Base-by-base conservation (phyloP, 2,797 vertebrate species). In the Pseudochaenichthys georgianus region DNA sequence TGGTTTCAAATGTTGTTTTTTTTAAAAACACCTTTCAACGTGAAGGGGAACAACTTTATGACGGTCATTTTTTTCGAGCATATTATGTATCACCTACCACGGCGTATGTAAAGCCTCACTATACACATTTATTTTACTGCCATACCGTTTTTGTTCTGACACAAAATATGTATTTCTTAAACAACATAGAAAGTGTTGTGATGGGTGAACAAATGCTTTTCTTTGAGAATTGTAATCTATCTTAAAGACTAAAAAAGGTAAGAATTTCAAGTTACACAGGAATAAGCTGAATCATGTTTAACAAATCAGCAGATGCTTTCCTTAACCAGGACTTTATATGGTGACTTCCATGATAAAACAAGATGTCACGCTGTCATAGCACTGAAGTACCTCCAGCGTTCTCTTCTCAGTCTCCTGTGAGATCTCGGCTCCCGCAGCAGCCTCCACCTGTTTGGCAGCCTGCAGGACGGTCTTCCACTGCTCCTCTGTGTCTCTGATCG, bases 401-500 rank as follows among this genome's bases (percentile, higher is more conserved):
- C 17, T 94, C 71, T 51, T 88, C 79, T 95, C 88, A 0, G 58
- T 52, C 73, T 75, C 70, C 82, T 91, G 72, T 16, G 58, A 41
- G 21, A 93, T 71, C 77, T 90, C 77, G 1, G 68, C 75, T 10
- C 60, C 81, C 0, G 89, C 87, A 0, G 87, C 13, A 0, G 50
- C 77, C 6, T 90, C 64, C 0, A 73, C 10, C 21, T 89, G 68
- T 2, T 70, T 72, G 0, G 89, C 92, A 0, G 31, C 48, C 31
- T 80, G 82, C 46, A 91, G 70, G 9, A 94, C 57, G 0, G 47
- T 77, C 76, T 72, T 90, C 94, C 94, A 95, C 83, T 81, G 84
- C 72, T 95, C 90, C 87, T 94, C 92, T 0, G 69, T 51, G 7
- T 91, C 90, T 55, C 53, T 68, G 48, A 92, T 91, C 0, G 62